Conservation (phyloP, 37 sponge, comb jelly and placozoan species). For the Crambe crambe region DNA sequence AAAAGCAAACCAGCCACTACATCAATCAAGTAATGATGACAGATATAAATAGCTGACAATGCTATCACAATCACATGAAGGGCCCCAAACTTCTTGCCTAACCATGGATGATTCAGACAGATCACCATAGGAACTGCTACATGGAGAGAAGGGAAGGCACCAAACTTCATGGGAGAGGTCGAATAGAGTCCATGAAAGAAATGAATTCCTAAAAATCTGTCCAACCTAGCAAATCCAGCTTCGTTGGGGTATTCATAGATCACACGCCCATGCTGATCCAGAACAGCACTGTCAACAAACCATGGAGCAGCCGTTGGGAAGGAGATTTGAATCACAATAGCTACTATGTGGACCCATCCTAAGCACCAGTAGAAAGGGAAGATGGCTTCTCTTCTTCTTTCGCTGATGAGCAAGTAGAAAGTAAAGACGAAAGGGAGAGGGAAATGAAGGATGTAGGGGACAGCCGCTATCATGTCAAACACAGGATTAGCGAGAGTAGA, state of each 20-base stretch:
- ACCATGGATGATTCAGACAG: slow-evolving; percentile 77
- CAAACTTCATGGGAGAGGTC: slow-evolving; percentile 80
- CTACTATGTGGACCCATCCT: slow-evolving; percentile 83
- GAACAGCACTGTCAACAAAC: slow-evolving; percentile 78
- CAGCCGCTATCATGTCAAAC: slow-evolving; percentile 81
- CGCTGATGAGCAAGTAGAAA: slow-evolving; percentile 32
- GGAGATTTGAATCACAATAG: slow-evolving; percentile 61
- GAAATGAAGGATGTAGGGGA: slow-evolving; percentile 87
- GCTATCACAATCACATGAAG: slow-evolving; percentile 79
- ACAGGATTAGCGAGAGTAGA: slow-evolving; percentile 67
- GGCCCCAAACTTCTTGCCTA: slow-evolving; percentile 59
- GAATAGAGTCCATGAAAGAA: slow-evolving; percentile 76
- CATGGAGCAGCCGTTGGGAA: slow-evolving; percentile 93
- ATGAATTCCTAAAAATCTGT: slow-evolving; percentile 57
- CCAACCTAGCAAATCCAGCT: slow-evolving; percentile 77
- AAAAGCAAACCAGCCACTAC: slow-evolving; percentile 80
- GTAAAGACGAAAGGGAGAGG: slow-evolving; percentile 76
- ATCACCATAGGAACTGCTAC: slow-evolving; percentile 80
- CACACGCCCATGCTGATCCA: slow-evolving; percentile 51
- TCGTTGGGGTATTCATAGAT: slow-evolving; percentile 62
- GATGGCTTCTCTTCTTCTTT: slow-evolving; percentile 25
- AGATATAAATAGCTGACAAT: slow-evolving; percentile 80
- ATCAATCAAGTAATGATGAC: slow-evolving; percentile 83
- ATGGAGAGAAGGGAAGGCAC: slow-evolving; percentile 89
- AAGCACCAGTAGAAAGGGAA: slow-evolving; percentile 81